These are phyloP conservation scores for Tragelaphus eurycerus DNA, from an alignment of 2,797 vertebrate genomes.

Conservation along the genomic window DNA sequence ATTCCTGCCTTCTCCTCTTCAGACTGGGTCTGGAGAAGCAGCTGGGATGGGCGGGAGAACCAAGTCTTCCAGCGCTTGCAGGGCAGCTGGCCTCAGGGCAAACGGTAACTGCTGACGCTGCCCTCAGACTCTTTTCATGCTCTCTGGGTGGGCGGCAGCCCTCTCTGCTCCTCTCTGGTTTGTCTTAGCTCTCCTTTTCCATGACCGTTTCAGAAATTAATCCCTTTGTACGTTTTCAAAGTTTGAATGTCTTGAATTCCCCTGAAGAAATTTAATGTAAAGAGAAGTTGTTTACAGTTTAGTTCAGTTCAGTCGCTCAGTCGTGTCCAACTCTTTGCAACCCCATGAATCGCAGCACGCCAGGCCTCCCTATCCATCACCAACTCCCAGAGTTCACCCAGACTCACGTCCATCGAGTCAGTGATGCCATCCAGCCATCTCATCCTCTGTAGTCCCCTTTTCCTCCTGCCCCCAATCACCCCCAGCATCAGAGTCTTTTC, in stretches of 20 bases:
- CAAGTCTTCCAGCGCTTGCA: fast-evolving
- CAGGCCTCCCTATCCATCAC: too few species aligned
- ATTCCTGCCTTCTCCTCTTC: neutral
- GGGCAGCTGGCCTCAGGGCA: neutral
- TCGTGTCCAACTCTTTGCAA: too few species aligned
- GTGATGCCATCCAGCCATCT: too few species aligned
- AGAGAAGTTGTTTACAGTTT: neutral
- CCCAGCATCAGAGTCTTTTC: too few species aligned
- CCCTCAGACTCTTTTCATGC: neutral
- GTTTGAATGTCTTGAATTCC: neutral
- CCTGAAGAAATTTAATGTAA: neutral
- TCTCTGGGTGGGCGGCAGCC: neutral
- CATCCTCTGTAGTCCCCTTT: too few species aligned
- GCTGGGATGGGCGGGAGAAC: neutral
- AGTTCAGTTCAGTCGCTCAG: too few species aligned
- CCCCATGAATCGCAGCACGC: too few species aligned
- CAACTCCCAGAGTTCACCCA: too few species aligned
- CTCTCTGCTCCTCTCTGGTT: neutral
- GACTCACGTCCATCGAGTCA: too few species aligned
- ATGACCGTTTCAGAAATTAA: neutral
- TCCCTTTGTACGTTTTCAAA: neutral
- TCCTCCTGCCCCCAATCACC: too few species aligned
- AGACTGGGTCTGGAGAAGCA: neutral
- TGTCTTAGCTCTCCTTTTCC: neutral
- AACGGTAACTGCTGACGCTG: neutral